These are phyloP conservation scores for Lanius collurio DNA, from an alignment of 2,113 vertebrate species.

Conservation along the genomic window DNA sequence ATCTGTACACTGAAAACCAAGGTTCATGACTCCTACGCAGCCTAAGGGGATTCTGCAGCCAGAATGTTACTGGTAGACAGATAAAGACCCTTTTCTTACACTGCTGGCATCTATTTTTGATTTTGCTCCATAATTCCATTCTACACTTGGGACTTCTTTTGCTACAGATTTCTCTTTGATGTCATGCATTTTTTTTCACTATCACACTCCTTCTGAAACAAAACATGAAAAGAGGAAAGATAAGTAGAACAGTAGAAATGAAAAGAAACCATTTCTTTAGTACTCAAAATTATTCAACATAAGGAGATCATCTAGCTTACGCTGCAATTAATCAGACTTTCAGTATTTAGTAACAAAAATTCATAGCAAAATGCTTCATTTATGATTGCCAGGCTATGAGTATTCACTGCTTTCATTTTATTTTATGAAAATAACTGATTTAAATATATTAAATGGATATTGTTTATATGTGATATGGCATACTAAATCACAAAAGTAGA, in stretches of 20 bases:
- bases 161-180: background rate
- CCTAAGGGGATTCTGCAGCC: background rate
- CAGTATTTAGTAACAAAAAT: background rate
- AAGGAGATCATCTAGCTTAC: background rate
- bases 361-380: background rate
- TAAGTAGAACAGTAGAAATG: background rate
- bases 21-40: background rate
- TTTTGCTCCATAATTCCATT: background rate
- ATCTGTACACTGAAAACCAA: background rate
- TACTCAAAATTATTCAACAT: background rate
- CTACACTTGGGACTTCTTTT: background rate
- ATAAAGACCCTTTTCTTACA: background rate
- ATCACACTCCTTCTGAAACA: background rate
- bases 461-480: background rate
- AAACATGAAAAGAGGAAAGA: background rate
- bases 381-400: background rate
- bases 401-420: background rate
- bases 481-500: background rate
- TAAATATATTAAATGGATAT: background rate
- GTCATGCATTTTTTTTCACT: background rate
- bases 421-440: background rate
- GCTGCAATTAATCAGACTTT: background rate
- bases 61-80: background rate
- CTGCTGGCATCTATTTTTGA: background rate
- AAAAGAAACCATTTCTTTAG: background rate